Percentiles rank a stretch among this genome's conserved stretches.
phyloP scores from a whole-genome alignment of 2,888 invertebrate genomes.

The Sinotaia quadrata region DNA sequence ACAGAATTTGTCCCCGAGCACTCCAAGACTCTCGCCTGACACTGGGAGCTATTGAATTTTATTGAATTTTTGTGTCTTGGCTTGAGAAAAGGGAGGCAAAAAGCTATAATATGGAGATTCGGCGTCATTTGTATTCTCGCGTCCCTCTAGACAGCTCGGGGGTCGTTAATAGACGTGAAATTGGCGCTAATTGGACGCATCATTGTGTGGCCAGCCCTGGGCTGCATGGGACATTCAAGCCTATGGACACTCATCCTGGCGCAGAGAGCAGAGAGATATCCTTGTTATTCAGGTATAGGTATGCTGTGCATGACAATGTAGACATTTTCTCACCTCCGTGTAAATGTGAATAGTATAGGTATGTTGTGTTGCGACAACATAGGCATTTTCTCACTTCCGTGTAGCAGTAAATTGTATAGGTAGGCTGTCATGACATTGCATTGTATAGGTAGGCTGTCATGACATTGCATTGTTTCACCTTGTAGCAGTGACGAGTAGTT shows the following conservation, averaged over 20 bases:
- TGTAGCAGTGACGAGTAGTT: too few species aligned
- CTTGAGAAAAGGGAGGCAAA: conserved; percentile 21
- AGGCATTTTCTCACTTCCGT: neutral
- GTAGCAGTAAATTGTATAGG: too few species aligned
- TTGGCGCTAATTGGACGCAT: conserved; percentile 28
- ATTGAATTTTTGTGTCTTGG: conserved; percentile 31
- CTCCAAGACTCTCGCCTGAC: conserved; percentile 23
- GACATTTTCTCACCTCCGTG: neutral
- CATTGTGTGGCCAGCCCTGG: conserved; percentile 7
- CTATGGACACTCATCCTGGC: too few species aligned
- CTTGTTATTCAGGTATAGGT: too few species aligned
- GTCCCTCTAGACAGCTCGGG: conserved; percentile 14
- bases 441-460: too few species aligned
- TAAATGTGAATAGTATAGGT: neutral
- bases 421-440: too few species aligned
- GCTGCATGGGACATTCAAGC: too few species aligned
- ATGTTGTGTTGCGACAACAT: neutral
- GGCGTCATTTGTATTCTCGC: conserved; percentile 24
- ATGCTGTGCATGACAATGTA: conserved; percentile 6
- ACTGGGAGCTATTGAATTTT: conserved; percentile 26
- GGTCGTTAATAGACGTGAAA: conserved; percentile 29
- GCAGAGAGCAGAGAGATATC: too few species aligned
- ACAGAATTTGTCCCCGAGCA: conserved; percentile 26
- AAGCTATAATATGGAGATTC: conserved; percentile 30
- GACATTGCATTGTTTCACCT: too few species aligned